Conservation (phyloP, 1,140 invertebrate genomes). For the Oryzaephilus surinamensis region DNA sequence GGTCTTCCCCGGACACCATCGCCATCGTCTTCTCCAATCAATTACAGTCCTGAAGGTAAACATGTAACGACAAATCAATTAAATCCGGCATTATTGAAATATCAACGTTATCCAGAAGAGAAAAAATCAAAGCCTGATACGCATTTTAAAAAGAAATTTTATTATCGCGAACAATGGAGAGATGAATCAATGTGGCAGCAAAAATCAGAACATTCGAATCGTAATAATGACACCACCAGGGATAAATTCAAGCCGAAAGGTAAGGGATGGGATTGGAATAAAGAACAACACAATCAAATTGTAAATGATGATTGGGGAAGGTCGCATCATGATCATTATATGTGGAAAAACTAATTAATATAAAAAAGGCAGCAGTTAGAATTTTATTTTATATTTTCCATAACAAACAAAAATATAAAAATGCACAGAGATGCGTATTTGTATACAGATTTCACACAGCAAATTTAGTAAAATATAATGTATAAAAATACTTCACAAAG, state of each 20-base stretch:
- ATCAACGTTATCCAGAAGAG: conserved; percentile 50
- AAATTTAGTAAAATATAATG: conserved; percentile 10
- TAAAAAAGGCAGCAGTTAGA: conserved; percentile 14
- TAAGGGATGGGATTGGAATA: conserved; percentile 63
- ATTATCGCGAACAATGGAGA: conserved; percentile 53
- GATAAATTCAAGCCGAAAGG: conserved; percentile 54
- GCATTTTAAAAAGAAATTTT: conserved; percentile 73
- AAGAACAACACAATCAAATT: conserved; percentile 16
- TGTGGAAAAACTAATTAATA: conserved; percentile 19
- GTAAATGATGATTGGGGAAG: conserved; percentile 16
- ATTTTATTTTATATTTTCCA: conserved; percentile 17
- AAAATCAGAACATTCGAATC: conserved; percentile 18
- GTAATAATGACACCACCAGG: conserved; percentile 20
- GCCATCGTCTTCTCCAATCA: conserved; percentile 40
- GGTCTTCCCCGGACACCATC: conserved; percentile 58
- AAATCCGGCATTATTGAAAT: conserved; percentile 46
- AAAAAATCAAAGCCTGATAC: conserved; percentile 40
- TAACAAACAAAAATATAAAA: no score
- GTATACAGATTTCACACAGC: conserved; percentile 27
- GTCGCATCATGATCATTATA: conserved; percentile 15
- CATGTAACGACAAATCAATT: conserved; percentile 24
- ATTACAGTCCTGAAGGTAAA: conserved; percentile 36
- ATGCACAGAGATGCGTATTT: no score
- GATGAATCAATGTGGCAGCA: conserved; percentile 38
- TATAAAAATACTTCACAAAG: no score